Evolutionary conservation across 2,113 vertebrate genomes (phyloP).

Genomic region (Bombycilla garrulus): DNA sequence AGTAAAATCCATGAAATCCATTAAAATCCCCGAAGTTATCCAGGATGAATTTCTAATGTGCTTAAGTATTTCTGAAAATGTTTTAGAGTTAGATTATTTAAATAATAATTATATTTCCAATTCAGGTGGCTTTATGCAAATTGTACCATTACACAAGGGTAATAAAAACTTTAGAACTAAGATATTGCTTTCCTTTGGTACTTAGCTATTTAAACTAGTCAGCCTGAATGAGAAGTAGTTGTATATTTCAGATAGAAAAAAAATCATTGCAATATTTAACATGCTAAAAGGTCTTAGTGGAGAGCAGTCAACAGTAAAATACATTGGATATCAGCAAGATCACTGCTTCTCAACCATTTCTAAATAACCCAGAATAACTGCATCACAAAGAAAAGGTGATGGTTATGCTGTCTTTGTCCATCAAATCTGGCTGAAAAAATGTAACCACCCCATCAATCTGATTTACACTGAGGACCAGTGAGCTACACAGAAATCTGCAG

Average conservation of each 20-base stretch:
- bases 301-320: not conserved
- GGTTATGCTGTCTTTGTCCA: not conserved
- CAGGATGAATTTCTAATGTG: not conserved
- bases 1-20: not conserved
- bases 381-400: not conserved
- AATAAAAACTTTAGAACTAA: not conserved
- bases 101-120: not conserved
- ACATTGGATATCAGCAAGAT: not conserved
- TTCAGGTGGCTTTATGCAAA: not conserved
- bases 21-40: not conserved
- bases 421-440: not conserved
- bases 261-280: not conserved
- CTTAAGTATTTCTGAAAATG: constrained; percentile 1
- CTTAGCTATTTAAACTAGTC: not conserved
- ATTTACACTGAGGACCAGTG: not conserved
- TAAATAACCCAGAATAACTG: not conserved
- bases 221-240: not conserved
- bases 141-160: not conserved
- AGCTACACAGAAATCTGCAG: not conserved
- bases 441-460: not conserved
- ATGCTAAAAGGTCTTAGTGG: not conserved
- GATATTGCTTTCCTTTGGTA: not conserved
- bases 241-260: not conserved
- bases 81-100: not conserved
- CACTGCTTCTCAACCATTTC: not conserved